Conservation (phyloP, 2,888 invertebrate species). For the Auanema freiburgensis region DNA sequence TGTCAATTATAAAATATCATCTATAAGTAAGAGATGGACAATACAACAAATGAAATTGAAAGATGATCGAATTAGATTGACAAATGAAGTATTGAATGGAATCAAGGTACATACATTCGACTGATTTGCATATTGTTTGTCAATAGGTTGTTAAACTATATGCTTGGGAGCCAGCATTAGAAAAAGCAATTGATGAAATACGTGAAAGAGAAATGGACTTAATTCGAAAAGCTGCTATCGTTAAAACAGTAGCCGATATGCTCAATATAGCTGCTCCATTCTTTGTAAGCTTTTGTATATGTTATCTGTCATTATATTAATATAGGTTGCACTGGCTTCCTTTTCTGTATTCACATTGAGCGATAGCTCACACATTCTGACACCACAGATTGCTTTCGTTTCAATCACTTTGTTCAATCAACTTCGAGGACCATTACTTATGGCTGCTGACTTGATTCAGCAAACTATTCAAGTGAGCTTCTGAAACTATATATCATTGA, state of each 20-base stretch:
- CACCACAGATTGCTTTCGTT: conserved; percentile 79
- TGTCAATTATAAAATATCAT: conserved; percentile 56
- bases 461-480: conserved; percentile 58
- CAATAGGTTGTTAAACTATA: conserved; percentile 65
- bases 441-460: conserved; percentile 68
- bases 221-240: conserved; percentile 50
- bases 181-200: conserved; percentile 43
- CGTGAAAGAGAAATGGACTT: conserved; percentile 33
- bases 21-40: conserved; percentile 54
- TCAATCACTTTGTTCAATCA: conserved; percentile 96
- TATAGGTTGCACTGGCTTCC: conserved; percentile 57
- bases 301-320: no score
- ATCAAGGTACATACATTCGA: conserved; percentile 72
- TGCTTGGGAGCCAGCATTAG: conserved; percentile 68
- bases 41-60: conserved; percentile 89
- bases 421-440: conserved; percentile 37
- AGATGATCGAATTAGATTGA: conserved; percentile 86
- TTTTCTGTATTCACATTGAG: conserved; percentile 54
- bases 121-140: neutral
- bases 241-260: conserved; percentile 55
- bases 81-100: conserved; percentile 89
- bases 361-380: conserved; percentile 51
- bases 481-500: neutral
- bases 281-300: conserved; percentile 51
- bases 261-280: conserved; percentile 59